phyloP scores from a whole-genome alignment of 2,888 invertebrate species.

The Anthrax anthrax region DNA sequence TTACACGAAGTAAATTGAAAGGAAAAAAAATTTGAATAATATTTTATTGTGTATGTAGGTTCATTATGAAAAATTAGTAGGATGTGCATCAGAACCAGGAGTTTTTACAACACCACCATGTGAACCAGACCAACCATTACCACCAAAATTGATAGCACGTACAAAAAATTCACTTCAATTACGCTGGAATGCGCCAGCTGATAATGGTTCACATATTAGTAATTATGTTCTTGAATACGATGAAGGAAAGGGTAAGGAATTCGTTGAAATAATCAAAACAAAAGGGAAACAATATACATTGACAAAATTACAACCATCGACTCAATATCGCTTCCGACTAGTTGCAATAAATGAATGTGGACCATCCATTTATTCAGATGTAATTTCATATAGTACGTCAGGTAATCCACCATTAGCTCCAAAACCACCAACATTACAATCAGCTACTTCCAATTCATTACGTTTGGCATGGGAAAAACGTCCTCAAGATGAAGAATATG shows the following conservation, averaged over 20 bases:
- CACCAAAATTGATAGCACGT: slow-evolving; percentile 58
- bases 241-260: slow-evolving; percentile 50
- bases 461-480: slow-evolving; percentile 60
- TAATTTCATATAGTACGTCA: slow-evolving; percentile 54
- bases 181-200: slow-evolving; percentile 55
- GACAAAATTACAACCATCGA: slow-evolving; percentile 61
- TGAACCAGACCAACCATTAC: slow-evolving; percentile 62
- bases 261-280: slow-evolving; percentile 56
- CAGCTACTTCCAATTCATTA: slow-evolving; percentile 47
- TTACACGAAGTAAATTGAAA: too few species aligned
- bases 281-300: slow-evolving; percentile 62
- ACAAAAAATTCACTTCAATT: slow-evolving; percentile 56
- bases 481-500: slow-evolving; percentile 64
- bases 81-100: slow-evolving; percentile 60
- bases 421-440: slow-evolving; percentile 53
- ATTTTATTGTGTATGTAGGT: too few species aligned
- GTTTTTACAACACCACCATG: slow-evolving; percentile 69
- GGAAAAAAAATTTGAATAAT: not conserved
- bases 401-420: slow-evolving; percentile 71
- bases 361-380: slow-evolving; percentile 55
- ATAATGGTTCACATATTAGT: slow-evolving; percentile 66
- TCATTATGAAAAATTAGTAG: slow-evolving; percentile 53
- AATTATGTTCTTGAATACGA: slow-evolving; percentile 68
- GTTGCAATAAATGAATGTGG: slow-evolving; percentile 73
- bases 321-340: slow-evolving; percentile 67